Percentiles rank a stretch among this genome's conserved stretches.
These are phyloP conservation scores for Poecilia wingei DNA, from an alignment of 2,797 vertebrate species.

Conservation along the genomic window DNA sequence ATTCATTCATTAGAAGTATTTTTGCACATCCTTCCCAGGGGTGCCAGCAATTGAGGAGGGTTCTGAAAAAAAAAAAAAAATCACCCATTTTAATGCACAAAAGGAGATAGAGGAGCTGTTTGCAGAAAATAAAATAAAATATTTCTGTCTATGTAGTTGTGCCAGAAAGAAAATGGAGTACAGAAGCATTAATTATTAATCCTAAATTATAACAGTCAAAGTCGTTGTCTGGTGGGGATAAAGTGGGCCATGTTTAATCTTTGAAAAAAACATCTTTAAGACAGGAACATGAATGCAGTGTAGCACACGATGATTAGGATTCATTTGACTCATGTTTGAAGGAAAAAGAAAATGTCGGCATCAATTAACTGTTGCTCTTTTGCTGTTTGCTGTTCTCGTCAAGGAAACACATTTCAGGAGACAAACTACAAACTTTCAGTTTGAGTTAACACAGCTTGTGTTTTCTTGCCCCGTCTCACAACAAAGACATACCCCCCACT, in stretches of 20 bases:
- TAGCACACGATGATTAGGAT: not conserved
- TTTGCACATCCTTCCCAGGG: not conserved
- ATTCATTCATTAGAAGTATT: not conserved
- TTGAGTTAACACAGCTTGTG: not conserved
- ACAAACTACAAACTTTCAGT: slow-evolving; percentile 11
- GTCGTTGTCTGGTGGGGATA: not conserved
- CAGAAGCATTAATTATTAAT: not conserved
- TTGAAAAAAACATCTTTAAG: not conserved
- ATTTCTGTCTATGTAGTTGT: no score
- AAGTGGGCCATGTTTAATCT: slow-evolving; percentile 1
- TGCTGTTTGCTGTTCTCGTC: not conserved
- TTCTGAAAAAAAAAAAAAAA: not conserved
- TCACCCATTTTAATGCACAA: not conserved
- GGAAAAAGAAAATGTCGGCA: not conserved
- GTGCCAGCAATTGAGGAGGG: not conserved
- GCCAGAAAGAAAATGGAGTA: not conserved
- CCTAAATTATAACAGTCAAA: not conserved
- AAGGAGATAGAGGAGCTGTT: not conserved
- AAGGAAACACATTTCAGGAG: not conserved
- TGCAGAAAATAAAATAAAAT: not conserved
- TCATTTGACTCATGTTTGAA: not conserved
- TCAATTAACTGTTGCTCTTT: slow-evolving; percentile 2
- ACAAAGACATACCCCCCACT: not conserved
- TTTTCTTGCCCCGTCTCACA: not conserved
- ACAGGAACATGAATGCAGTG: not conserved